These are phyloP conservation scores for Pachyseris speciosa DNA, from an alignment of 64 coral and sea anemone species.

Conservation along the genomic window DNA sequence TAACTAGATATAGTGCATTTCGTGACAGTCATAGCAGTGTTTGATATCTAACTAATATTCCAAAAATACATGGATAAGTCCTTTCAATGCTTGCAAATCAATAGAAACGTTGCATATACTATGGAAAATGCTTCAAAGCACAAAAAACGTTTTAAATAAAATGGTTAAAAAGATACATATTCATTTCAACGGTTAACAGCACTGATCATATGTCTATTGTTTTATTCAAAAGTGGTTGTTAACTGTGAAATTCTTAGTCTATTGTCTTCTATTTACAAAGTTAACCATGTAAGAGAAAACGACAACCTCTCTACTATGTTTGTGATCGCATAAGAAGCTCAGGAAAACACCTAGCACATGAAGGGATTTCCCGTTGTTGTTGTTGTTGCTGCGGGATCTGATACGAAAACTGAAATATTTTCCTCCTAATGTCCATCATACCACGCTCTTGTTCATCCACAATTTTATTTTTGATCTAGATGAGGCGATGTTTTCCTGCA, in stretches of 20 bases:
- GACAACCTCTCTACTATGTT: not conserved
- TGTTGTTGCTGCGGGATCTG: constrained; percentile 28
- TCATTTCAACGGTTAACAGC: not conserved
- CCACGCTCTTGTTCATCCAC: constrained; percentile 29
- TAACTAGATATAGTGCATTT: not conserved
- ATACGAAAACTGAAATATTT: constrained; percentile 42
- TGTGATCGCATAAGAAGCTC: constrained; percentile 14
- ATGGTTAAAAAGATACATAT: not conserved
- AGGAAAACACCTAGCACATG: constrained; percentile 38
- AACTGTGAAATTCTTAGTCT: not conserved
- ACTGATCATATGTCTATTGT: not conserved
- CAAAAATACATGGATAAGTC: no score
- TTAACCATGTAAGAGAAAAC: constrained; percentile 11
- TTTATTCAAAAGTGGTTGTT: not conserved
- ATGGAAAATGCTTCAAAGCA: not conserved
- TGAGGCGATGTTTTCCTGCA: constrained; percentile 21
- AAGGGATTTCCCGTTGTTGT: constrained; percentile 1
- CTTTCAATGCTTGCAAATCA: not conserved
- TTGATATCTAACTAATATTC: no score
- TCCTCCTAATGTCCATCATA: constrained; percentile 57
- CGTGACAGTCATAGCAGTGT: not conserved
- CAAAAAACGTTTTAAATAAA: no score
- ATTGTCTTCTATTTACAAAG: not conserved
- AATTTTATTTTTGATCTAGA: constrained; percentile 45
- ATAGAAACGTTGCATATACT: not conserved